A percentile compares a stretch with the other conserved stretches of the same genome.
phyloP scores from a whole-genome alignment of 2,113 vertebrate genomes.

The Amia ocellicauda region DNA sequence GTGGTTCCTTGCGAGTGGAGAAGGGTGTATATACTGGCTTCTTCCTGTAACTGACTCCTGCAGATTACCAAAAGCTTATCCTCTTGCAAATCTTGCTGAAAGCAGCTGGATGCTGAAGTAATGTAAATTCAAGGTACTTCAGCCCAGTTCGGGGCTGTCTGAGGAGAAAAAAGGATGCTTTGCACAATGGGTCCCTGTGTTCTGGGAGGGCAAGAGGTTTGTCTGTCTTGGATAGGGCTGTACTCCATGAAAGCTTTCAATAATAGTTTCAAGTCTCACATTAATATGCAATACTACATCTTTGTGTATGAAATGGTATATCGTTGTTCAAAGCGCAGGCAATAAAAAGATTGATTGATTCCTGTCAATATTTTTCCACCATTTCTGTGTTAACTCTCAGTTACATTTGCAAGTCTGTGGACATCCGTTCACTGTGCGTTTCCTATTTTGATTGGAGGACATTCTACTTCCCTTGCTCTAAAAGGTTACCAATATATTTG shows the following conservation, averaged over 20 bases:
- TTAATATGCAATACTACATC: constrained; percentile 21
- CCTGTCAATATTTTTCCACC: background rate
- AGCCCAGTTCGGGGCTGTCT: background rate
- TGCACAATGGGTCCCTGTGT: constrained; percentile 17
- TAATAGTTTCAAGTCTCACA: background rate
- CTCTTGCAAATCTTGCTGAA: constrained; percentile 2
- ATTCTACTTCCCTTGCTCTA: background rate
- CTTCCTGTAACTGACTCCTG: constrained; percentile 51
- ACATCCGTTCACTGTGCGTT: constrained; percentile 1
- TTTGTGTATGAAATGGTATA: background rate
- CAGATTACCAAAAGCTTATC: constrained; percentile 41
- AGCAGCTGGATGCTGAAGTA: background rate
- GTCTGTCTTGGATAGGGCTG: background rate
- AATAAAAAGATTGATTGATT: background rate
- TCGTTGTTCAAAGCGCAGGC: constrained; percentile 5
- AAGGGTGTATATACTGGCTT: constrained; percentile 35
- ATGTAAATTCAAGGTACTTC: background rate
- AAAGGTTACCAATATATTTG: background rate
- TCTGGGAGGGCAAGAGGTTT: background rate
- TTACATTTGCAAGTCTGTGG: background rate
- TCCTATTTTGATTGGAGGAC: constrained; percentile 6
- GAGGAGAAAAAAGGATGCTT: background rate
- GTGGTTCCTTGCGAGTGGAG: constrained; percentile 31
- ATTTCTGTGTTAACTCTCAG: background rate
- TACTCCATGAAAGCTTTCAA: constrained; percentile 2